Percentiles rank a stretch among this genome's conserved stretches.
Conservation (phyloP, 2,797 vertebrate species). For the Amphiprion clarkii region DNA sequence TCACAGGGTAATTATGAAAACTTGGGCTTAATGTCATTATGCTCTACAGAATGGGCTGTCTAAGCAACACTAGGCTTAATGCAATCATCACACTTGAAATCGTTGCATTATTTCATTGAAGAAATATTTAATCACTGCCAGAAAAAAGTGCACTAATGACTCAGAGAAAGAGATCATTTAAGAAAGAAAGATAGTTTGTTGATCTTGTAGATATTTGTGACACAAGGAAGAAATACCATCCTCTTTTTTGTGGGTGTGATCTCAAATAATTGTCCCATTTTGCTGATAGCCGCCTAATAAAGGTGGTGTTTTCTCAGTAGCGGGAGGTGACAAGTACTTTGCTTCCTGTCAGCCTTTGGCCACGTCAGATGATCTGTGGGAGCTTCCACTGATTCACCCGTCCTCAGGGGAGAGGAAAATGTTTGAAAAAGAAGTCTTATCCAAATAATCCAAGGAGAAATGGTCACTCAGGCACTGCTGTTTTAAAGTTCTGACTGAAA, state of each 20-base stretch:
- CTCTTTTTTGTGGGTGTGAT: background rate
- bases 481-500: too few species aligned
- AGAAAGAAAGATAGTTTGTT: too few species aligned
- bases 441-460: too few species aligned
- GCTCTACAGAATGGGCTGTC: too few species aligned
- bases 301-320: background rate
- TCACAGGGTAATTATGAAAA: constrained; percentile 22
- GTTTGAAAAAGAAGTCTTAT: too few species aligned
- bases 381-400: background rate
- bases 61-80: constrained; percentile 1
- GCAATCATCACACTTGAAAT: background rate
- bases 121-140: background rate
- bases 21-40: background rate
- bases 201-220: background rate
- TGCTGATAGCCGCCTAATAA: constrained; percentile 19
- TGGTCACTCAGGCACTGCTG: too few species aligned
- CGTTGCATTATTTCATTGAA: background rate
- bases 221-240: background rate
- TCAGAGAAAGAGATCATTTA: background rate
- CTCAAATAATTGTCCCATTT: constrained; percentile 11
- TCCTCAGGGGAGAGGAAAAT: too few species aligned
- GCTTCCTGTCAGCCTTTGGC: constrained; percentile 21
- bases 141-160: background rate
- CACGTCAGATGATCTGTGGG: constrained; percentile 17
- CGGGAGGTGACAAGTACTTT: constrained; percentile 5